phyloP scores from a whole-genome alignment of 2,113 vertebrate genomes.

The Epinephelus moara region DNA sequence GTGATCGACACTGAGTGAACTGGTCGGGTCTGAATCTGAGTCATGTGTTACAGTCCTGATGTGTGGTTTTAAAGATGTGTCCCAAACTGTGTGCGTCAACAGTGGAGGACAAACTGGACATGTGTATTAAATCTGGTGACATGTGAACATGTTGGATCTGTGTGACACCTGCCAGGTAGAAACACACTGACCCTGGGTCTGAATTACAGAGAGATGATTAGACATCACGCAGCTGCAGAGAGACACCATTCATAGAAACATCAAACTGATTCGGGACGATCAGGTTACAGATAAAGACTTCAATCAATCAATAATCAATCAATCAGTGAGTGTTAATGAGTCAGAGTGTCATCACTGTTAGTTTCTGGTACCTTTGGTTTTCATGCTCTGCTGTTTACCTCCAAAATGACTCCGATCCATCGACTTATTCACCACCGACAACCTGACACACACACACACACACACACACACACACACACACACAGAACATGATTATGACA shows the following conservation, averaged over 20 bases:
- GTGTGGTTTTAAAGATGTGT: too few species aligned
- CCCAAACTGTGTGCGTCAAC: too few species aligned
- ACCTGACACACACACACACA: slow-evolving; percentile 78
- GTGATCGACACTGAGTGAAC: too few species aligned
- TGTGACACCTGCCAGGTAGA: too few species aligned
- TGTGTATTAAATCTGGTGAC: too few species aligned
- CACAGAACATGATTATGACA: not conserved
- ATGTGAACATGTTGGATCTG: too few species aligned
- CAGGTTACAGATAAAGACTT: not conserved
- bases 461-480: slow-evolving; percentile 1
- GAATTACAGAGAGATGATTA: not conserved
- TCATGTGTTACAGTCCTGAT: too few species aligned
- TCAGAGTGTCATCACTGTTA: not conserved
- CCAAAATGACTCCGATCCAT: slow-evolving; percentile 93
- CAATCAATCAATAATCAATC: not conserved
- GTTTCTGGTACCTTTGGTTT: slow-evolving; percentile 77
- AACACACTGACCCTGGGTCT: too few species aligned
- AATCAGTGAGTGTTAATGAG: not conserved
- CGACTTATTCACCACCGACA: slow-evolving; percentile 89
- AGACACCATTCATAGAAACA: too few species aligned
- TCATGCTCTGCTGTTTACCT: slow-evolving; percentile 90
- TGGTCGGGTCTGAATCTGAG: too few species aligned
- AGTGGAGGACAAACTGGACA: too few species aligned
- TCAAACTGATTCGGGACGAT: not conserved
- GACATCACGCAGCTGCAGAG: not conserved